Evolutionary conservation across 2,113 vertebrate genomes (phyloP).

Genomic region (Craseonycteris thonglongyai): DNA sequence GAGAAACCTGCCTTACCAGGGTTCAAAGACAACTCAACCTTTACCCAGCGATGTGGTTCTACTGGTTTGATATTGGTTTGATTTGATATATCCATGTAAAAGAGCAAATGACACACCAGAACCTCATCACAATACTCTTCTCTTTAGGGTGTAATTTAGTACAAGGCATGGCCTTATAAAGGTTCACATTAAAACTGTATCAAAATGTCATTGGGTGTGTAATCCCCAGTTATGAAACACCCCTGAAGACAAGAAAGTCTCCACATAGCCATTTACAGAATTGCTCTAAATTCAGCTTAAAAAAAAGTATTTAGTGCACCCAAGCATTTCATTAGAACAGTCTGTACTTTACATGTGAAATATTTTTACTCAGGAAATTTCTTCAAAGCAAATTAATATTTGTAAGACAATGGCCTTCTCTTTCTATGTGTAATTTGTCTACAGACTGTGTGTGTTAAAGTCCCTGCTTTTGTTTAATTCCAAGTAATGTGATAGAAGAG

Average conservation of each 20-base stretch:
- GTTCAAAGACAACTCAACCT: background rate
- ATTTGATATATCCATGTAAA: background rate
- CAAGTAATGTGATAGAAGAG: background rate
- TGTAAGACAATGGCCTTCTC: background rate
- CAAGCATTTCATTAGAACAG: background rate
- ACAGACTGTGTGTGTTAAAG: background rate
- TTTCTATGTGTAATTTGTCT: background rate
- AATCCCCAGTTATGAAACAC: background rate
- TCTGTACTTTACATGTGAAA: background rate
- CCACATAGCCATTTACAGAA: background rate
- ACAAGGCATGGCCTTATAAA: background rate
- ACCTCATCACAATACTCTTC: background rate
- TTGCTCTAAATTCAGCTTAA: background rate
- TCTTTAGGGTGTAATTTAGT: background rate
- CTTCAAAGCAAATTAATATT: background rate
- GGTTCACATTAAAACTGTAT: background rate
- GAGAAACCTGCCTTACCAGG: rapidly evolving
- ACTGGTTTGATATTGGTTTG: background rate
- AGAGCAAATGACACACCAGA: background rate
- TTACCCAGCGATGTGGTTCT: background rate
- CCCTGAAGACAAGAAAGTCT: background rate
- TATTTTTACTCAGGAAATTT: background rate
- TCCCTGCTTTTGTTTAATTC: background rate
- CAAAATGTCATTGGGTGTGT: background rate
- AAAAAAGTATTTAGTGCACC: background rate